Evolutionary conservation across 2,888 invertebrate genomes (phyloP), one percentile per base, ranked within the genome.

Genomic region (Phaedon cochleariae): DNA sequence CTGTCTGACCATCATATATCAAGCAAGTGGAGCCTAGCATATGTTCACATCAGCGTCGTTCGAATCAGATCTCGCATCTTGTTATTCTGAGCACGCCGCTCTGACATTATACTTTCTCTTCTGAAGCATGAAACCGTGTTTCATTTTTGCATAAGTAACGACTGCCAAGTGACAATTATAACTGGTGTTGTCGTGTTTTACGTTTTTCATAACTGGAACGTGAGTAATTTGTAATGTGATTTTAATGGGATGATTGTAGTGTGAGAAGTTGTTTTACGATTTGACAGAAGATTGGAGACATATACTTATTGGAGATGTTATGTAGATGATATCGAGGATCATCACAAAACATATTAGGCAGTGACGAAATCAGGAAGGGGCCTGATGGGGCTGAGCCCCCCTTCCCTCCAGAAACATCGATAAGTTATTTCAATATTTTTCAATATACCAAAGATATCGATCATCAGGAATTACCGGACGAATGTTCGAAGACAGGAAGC

Each of bases 1-100:
- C 45, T 57, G 55, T 66, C 68, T 66, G 70, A 68, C 73, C 71
- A 68, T 67, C 70, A 72, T 73, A 70, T 70, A 73, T 73, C 71
- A 69, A 64, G 34, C 61, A 54, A 66, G 68, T 69, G 67, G 64
- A 57, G 45, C 17, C 69, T 60, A 71, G 70, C 73, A 73, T 65
- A 65, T 71, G 73, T 70, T 71, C 64, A 64, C 65, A 68, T 71
- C 69, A 66, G 59, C 62, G 65, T 63, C 66, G 68, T 65, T 68
- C 59, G 69, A 73, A 68, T 68, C 68, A 65, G 72, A 65, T 64
- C 59, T 65, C 57, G 59, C 65, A 41, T 41, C 41, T 69, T 69
- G 67, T 70, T 65, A 70, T 72, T 70, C 72, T 58, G 54, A 57
- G 59, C 67, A 62, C 67, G 67, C 58, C 15, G 52, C n/a, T 41